phyloP scores from a whole-genome alignment of 2,888 invertebrate species.

The Melangyna quadrimaculata region DNA sequence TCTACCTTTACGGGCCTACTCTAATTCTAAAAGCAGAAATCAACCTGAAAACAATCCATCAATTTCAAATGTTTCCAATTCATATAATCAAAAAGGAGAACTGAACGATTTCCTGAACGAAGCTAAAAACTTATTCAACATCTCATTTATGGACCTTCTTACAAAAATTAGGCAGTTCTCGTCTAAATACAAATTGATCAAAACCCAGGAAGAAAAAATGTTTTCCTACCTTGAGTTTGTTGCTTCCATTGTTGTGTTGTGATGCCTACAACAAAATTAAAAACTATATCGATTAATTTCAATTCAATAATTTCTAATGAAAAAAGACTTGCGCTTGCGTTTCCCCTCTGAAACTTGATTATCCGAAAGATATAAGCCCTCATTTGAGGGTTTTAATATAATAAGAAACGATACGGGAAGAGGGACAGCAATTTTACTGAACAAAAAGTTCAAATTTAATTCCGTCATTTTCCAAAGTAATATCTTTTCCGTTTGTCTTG shows the following conservation, averaged over 20 bases:
- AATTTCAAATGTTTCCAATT: no score
- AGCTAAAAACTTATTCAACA: neutral
- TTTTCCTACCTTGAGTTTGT: conserved; percentile 15
- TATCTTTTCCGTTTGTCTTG: neutral
- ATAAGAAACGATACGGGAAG: conserved; percentile 8
- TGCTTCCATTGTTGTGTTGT: no score
- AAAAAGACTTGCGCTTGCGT: neutral
- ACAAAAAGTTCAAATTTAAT: neutral
- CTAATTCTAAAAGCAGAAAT: neutral
- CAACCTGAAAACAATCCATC: neutral
- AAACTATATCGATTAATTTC: no score
- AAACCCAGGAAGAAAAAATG: conserved; percentile 16
- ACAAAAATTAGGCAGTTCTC: conserved; percentile 13
- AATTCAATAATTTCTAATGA: no score
- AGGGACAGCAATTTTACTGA: conserved; percentile 12
- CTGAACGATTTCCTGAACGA: conserved; percentile 20
- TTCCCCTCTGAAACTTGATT: conserved; percentile 12
- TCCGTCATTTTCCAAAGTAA: neutral
- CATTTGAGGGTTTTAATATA: neutral
- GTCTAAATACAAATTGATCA: conserved; percentile 6
- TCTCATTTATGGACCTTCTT: neutral
- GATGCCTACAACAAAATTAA: no score
- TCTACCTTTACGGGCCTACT: neutral
- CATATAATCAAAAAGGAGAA: no score
- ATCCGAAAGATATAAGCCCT: neutral